Percentiles rank a stretch among this genome's conserved stretches.
Evolutionary conservation across 2,113 vertebrate species (phyloP).

Genomic region (Narcine bancroftii): DNA sequence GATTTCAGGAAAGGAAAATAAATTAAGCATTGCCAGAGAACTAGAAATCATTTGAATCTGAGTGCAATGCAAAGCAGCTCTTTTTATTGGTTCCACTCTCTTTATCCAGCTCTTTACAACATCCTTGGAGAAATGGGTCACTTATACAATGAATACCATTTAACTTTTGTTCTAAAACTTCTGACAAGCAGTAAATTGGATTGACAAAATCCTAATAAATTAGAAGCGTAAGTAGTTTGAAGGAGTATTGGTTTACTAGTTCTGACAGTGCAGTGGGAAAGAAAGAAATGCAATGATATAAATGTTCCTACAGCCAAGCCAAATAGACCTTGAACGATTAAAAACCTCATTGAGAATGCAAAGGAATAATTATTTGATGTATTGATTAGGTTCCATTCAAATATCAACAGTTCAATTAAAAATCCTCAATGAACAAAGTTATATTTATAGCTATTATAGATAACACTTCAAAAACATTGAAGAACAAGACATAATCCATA

Average conservation of each 20-base stretch:
- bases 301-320: not conserved
- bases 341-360: not conserved
- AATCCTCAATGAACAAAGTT: not conserved
- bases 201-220: not conserved
- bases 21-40: not conserved
- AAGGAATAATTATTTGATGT: not conserved
- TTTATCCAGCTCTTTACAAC: not conserved
- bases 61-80: not conserved
- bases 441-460: not conserved
- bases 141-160: not conserved
- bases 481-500: not conserved
- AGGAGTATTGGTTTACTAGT: not conserved
- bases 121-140: not conserved
- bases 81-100: not conserved
- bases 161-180: not conserved
- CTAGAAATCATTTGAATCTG: not conserved
- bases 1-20: not conserved
- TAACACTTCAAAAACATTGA: not conserved
- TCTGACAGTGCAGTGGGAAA: not conserved
- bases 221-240: not conserved
- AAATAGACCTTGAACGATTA: not conserved
- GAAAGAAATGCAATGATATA: not conserved
- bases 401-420: not conserved
- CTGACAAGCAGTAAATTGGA: constrained; percentile 21
- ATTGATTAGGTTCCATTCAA: not conserved